Evolutionary conservation across 2,888 invertebrate genomes (phyloP).

Genomic region (Rhagonycha lutea): DNA sequence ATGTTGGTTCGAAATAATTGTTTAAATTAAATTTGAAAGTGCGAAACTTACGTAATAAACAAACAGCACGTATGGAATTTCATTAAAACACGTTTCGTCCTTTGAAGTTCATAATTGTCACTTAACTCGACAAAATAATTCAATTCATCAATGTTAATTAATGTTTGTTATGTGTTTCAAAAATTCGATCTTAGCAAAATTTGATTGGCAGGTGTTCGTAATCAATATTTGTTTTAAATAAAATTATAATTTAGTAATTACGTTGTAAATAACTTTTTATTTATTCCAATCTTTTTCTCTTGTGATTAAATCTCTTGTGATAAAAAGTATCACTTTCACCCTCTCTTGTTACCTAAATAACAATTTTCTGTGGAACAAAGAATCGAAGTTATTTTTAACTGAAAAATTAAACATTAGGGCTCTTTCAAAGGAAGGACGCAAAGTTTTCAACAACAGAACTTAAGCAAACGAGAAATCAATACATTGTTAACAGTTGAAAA

Average conservation of each 20-base stretch:
- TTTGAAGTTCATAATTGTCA: not conserved
- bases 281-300: too few species aligned
- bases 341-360: not conserved
- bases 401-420: not conserved
- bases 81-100: not conserved
- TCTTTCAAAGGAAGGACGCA: not conserved
- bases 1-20: not conserved
- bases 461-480: not conserved
- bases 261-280: too few species aligned
- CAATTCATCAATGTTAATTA: not conserved
- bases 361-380: not conserved
- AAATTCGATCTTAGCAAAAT: not conserved
- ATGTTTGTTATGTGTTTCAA: not conserved
- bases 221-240: not conserved
- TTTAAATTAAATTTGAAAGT: not conserved
- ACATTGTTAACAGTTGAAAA: not conserved
- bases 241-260: not conserved
- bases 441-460: not conserved
- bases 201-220: not conserved
- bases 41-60: not conserved
- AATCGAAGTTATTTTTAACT: not conserved
- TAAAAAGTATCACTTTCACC: too few species aligned
- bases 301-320: too few species aligned
- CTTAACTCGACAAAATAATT: not conserved
- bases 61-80: not conserved